Base-by-base conservation (phyloP, 2,888 invertebrate genomes). In the Lissonota sp. region DNA sequence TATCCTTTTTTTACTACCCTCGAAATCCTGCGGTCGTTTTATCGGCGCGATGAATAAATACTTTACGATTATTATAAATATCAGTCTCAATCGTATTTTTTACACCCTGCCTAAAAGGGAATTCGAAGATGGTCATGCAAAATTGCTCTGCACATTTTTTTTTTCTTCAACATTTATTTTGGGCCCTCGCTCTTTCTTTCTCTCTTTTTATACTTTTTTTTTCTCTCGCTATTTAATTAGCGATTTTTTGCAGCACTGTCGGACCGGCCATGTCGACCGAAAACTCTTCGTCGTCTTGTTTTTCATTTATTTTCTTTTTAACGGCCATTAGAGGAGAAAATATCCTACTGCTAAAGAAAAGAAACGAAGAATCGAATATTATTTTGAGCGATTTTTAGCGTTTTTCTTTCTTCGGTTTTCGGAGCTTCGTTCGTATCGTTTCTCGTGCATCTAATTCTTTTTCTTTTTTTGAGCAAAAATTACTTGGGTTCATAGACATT, bases 61-160 rank as follows among this genome's bases (percentile, higher is more conserved):
- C 83, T 87, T 89, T 85, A 87, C 85, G 87, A 89, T 88, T 87
- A 88, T 85, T 88, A 88, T 88, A 88, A 87, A 88, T 89, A 89
- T 90, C 91, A 91, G 90, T 91, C 91, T 91, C 89, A 88, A 84
- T 85, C 84, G 83, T 83, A 80, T 86, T 71, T 88, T 75, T 89
- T 88, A 86, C 84, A 90, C 90, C 91, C 90, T 90, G 90, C 87
- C 85, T 89, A 82, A 90, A 90, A 89, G 87, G 90, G 89, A 88
- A 85, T 76, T 80, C 14, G 77, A 85, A 88, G 88, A 86, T 90
- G 89, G 87, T 90, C 89, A 90, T 90, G 88, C 87, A 84, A 89
- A 83, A 86, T 88, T 90, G 90, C 90, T 90, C 90, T 90, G 82
- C 84, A 81, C 86, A 79, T 84, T 69, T 60, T 73, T 84, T 63